Base-by-base conservation (phyloP, 2,113 vertebrate genomes). In the Melospiza georgiana region DNA sequence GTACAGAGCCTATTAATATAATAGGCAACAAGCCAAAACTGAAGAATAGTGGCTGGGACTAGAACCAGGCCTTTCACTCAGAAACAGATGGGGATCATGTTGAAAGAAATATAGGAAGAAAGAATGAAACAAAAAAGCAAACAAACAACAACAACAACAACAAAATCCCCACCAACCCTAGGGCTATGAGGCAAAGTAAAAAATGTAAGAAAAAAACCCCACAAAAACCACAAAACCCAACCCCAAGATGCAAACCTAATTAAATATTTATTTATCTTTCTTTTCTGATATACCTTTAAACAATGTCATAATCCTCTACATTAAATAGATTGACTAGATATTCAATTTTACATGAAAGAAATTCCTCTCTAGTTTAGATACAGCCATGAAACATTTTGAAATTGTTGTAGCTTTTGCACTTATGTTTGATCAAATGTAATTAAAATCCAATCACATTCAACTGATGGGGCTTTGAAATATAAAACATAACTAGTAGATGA, bases 221-320 rank as follows among this genome's bases (percentile, higher is more conserved):
- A 6, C 4, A 63, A 8, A 5, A 68, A 27, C 4, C 0, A 7
- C 3, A 25, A 66, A 23, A 12, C 0, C 4, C 59, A 58, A 52
- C 2, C 11, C 13, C 9, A 78, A 55, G 19, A 30, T 5, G 28
- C 11, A 82, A 71, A 76, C 2, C 2, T 48, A 44, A 67, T 16
- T 62, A 46, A 30, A 2, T 44, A 44, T 54, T 59, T 57, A 2
- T 43, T 54, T 28, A 14, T 37, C 4, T 37, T 77, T 84, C 15
- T 71, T 79, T 74, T 67, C 14, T 55, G 3, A 59, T 76, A 30
- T 33, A 61, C 35, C 4, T 65, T 63, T 67, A 66, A 90, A 86
- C 7, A 69, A 8, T 63, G 9, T 84, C 18, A 48, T 55, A 20
- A 52, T 67, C 9, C 10, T 82, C 72, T 46, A 28, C 14, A 21